Percentiles rank a stretch among this genome's conserved stretches.
These are phyloP conservation scores for Augochlora pura DNA, from an alignment of 1,140 invertebrate species.

Conservation along the genomic window DNA sequence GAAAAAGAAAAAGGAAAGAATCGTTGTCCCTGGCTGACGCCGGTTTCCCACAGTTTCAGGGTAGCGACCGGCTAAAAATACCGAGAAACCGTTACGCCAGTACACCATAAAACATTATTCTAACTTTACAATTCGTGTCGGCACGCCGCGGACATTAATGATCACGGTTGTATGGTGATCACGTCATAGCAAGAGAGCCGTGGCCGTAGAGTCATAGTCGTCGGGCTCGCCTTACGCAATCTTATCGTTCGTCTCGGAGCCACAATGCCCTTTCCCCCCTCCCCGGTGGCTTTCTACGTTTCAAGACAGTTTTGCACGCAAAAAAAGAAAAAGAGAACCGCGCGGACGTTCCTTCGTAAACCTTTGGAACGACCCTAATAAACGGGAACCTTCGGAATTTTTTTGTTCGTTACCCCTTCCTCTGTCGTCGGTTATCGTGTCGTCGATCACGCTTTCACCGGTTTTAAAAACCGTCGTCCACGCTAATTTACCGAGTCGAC, in stretches of 20 bases:
- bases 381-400: no score
- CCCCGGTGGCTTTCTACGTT: conserved; percentile 40
- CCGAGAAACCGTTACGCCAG: conserved; percentile 43
- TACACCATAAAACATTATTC: conserved; percentile 41
- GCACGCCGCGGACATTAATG: conserved; percentile 42
- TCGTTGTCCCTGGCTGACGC: not conserved
- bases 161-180: conserved; percentile 48
- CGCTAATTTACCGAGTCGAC: no score
- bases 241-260: conserved; percentile 43
- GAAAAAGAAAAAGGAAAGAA: not conserved
- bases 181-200: conserved; percentile 48
- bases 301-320: conserved; percentile 12
- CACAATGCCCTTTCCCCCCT: conserved; percentile 24
- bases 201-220: conserved; percentile 44
- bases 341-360: not conserved
- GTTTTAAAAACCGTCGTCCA: no score
- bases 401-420: no score
- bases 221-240: conserved; percentile 47
- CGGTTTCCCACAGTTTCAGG: conserved; percentile 40
- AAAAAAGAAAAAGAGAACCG: not conserved
- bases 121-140: conserved; percentile 51
- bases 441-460: no score
- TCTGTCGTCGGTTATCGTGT: no score
- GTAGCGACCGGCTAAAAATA: conserved; percentile 37
- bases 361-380: not conserved